Evolutionary conservation across 2,113 vertebrate genomes (phyloP), one percentile per base, ranked within the genome.

Genomic region (Colinus virginianus): DNA sequence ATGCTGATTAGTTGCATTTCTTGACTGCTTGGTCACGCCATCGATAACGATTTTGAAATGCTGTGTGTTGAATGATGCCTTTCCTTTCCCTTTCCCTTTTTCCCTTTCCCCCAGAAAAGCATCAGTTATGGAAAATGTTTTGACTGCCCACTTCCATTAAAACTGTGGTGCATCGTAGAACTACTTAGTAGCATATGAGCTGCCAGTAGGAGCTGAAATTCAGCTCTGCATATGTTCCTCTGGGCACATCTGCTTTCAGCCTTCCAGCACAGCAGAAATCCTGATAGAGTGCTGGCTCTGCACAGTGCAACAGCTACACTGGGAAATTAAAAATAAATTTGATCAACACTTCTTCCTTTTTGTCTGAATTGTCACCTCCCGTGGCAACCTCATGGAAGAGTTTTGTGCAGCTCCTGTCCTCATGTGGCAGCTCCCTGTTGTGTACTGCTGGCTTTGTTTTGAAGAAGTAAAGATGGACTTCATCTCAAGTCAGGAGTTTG

Each of bases 251-350:
- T 59, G 45, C 64, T 32, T 55, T 36, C 66, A 55, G 51, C 43
- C 75, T 43, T 68, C 26, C 49, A 28, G 56, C 12, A 3, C 69
- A 48, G 25, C 51, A 46, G 18, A 30, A 85, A 51, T 42, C 43
- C 42, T 9, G 0, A 30, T 15, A 21, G 30, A 0, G 8, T 63
- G 48, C 38, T 13, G 19, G 4, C 1, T 59, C 49, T 21, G 0
- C 8, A 3, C 1, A 3, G 18, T 4, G 2, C 4, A 1, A 30
- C 51, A 48, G 36, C 49, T 53, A 22, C 9, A 0, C 19, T 2
- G 25, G 40, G 43, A 86, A 55, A 42, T 59, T 6, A 61, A 38
- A 25, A 61, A 55, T 6, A 17, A 36, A 19, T 64, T 56, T 34
- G 18, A 14, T 45, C 20, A 7, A 10, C 30, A 11, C n/a, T 59